Evolutionary conservation across 1,140 invertebrate species (phyloP), one percentile per base, ranked within the genome.

Genomic region (Carposina sasakii): DNA sequence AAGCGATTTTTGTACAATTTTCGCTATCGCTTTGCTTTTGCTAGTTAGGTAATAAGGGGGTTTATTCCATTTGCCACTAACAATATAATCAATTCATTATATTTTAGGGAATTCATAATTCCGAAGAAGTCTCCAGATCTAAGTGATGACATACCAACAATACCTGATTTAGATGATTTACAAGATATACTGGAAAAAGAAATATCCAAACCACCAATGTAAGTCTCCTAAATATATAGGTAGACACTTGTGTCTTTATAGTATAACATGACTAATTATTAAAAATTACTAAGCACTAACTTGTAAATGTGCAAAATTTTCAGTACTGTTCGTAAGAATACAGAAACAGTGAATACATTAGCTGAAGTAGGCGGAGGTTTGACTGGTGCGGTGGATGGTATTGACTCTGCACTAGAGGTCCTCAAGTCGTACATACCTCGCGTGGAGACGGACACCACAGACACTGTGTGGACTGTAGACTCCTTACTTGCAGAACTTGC

Each of bases 171-270:
- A 30, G 79, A 83, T 62, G 79, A 83, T 16, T 60, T 81, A 15
- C 79, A 83, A 49, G 79, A 83, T 48, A 75, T 77, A 42, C 48
- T 83, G 31, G 76, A 83, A 52, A 83, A 81, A 37, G 76, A 83
- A 52, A 64, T 83, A 53, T 68, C 72, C 36, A 67, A 67, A 46
- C 71, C 76, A 15, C 68, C 76, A 6, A 15, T 58, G 79, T 83
- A 65, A 70, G 76, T 74, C 43, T 28, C 6, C 24, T 28, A 12
- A 28, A n/a, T n/a, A n/a, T n/a, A n/a, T n/a, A n/a, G n/a, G n/a
- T n/a, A n/a, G n/a, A n/a, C n/a, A n/a, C n/a, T n/a, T n/a, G n/a
- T n/a, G n/a, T n/a, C n/a, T n/a, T n/a, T n/a, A n/a, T n/a, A n/a
- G n/a, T n/a, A n/a, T n/a, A n/a, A n/a, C n/a, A n/a, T n/a, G n/a